phyloP scores from a whole-genome alignment of 1,140 invertebrate genomes.

The Tachypleus tridentatus region DNA sequence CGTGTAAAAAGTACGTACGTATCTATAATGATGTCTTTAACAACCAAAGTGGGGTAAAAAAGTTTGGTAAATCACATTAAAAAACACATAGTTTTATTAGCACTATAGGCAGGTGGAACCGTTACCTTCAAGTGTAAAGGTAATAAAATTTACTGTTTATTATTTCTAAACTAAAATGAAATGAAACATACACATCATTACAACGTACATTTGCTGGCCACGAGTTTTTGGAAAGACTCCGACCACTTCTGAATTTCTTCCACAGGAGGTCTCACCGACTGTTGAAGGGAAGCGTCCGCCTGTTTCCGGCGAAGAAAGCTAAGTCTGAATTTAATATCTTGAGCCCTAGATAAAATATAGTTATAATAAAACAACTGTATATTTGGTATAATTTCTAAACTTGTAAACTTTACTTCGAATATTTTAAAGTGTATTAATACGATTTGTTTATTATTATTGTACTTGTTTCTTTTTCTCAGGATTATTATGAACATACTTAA shows the following conservation, averaged over 20 bases:
- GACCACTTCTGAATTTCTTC: conserved; percentile 41
- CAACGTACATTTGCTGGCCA: conserved; percentile 41
- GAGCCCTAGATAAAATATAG: conserved; percentile 30
- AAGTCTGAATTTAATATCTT: conserved; percentile 36
- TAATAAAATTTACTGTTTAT: too few species aligned
- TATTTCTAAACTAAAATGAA: neutral
- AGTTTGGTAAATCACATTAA: neutral
- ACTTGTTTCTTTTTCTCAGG: too few species aligned
- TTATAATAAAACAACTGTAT: neutral
- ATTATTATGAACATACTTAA: too few species aligned
- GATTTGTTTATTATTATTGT: too few species aligned
- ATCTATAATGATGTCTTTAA: too few species aligned
- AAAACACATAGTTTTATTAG: neutral
- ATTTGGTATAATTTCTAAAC: too few species aligned
- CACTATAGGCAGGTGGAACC: neutral
- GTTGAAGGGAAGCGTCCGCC: conserved; percentile 32
- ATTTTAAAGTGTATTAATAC: too few species aligned
- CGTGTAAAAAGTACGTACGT: too few species aligned
- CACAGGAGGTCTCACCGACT: conserved; percentile 33
- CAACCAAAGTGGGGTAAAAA: neutral
- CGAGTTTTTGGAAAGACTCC: conserved; percentile 39
- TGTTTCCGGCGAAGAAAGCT: conserved; percentile 36
- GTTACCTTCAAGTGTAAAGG: too few species aligned
- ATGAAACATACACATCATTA: neutral
- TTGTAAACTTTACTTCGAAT: too few species aligned